Percentiles rank a stretch among this genome's conserved stretches.
Evolutionary conservation across 1,140 invertebrate genomes (phyloP).

Genomic region (Trachelipus rathkii): DNA sequence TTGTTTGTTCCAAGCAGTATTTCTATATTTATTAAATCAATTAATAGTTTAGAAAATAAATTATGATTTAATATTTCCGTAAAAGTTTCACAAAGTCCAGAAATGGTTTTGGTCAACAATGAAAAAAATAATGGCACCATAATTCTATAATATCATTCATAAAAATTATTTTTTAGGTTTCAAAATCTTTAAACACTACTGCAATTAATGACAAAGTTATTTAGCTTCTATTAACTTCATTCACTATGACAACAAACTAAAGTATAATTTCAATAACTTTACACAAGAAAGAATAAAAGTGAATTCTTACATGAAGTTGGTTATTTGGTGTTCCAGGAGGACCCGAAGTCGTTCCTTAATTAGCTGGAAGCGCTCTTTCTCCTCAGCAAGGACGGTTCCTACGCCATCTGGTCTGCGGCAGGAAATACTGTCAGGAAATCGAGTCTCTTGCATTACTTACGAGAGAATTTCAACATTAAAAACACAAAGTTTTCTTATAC

Average conservation of each 20-base stretch:
- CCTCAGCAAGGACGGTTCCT: conserved; percentile 93
- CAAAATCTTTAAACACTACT: not conserved
- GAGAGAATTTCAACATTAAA: not conserved
- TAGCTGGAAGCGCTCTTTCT: conserved; percentile 96
- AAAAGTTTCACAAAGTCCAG: too few species aligned
- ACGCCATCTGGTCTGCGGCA: conserved; percentile 86
- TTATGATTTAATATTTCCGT: too few species aligned
- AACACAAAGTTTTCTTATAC: not conserved
- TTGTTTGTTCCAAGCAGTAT: too few species aligned
- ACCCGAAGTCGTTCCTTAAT: conserved; percentile 91
- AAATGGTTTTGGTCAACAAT: too few species aligned
- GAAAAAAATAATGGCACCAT: too few species aligned
- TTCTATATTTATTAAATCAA: too few species aligned
- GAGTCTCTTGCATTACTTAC: not conserved
- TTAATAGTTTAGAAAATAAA: too few species aligned
- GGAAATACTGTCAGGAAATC: conserved; percentile 13
- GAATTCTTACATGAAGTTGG: conserved; percentile 81
- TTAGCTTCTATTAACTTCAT: too few species aligned
- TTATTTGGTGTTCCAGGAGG: conserved; percentile 95
- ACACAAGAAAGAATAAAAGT: not conserved
- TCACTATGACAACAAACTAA: too few species aligned
- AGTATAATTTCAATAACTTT: too few species aligned
- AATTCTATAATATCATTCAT: too few species aligned
- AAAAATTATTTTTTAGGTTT: too few species aligned
- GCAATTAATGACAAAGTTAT: not conserved